phyloP scores from a whole-genome alignment of 2,113 vertebrate genomes.

The Phodopus roborovskii region DNA sequence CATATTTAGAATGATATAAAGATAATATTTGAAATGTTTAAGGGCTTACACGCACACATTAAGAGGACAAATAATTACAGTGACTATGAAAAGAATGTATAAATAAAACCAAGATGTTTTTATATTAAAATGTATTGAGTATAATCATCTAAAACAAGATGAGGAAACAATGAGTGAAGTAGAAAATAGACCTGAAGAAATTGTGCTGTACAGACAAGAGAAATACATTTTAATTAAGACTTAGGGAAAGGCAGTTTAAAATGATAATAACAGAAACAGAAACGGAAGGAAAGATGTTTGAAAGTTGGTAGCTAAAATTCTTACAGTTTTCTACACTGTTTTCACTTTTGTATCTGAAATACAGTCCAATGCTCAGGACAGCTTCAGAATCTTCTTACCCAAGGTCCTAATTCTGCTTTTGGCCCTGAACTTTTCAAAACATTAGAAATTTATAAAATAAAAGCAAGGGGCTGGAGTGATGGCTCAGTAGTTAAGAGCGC shows the following conservation, averaged over 20 bases:
- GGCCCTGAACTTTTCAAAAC: neutral
- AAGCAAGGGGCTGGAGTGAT: neutral
- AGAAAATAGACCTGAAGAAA: neutral
- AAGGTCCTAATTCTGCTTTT: neutral
- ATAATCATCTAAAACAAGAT: neutral
- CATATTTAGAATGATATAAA: neutral
- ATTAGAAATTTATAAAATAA: neutral
- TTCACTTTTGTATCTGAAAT: neutral
- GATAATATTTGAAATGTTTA: neutral
- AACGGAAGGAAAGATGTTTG: neutral
- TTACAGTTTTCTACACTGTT: neutral
- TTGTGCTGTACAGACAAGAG: neutral
- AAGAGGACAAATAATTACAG: slow-evolving; percentile 32
- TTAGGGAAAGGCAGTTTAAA: neutral
- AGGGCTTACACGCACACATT: neutral
- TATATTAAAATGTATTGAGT: neutral
- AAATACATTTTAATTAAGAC: neutral
- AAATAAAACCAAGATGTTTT: slow-evolving; percentile 17
- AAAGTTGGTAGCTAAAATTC: neutral
- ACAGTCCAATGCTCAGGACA: neutral
- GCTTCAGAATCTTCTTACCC: neutral
- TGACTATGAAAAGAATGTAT: neutral
- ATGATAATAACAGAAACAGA: neutral
- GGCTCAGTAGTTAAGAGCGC: neutral
- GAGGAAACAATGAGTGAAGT: neutral